A percentile compares a stretch with the other conserved stretches of the same genome.
These are phyloP conservation scores for Apostichopus japonicus DNA, from an alignment of 35 echinoderm and acorn worm genomes.

Conservation along the genomic window DNA sequence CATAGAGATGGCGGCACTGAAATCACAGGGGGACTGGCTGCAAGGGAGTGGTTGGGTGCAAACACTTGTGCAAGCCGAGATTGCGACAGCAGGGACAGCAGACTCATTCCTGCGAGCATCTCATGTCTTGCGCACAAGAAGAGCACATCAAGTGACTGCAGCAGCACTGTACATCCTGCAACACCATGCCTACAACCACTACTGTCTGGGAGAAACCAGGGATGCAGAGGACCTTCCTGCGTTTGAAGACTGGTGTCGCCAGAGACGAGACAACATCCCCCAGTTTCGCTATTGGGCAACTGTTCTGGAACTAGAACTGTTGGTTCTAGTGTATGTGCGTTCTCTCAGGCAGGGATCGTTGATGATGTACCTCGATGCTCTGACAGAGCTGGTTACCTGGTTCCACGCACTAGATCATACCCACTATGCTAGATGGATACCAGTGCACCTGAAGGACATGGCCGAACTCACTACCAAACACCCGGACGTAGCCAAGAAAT, in stretches of 20 bases:
- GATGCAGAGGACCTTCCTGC: neutral
- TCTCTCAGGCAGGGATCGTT: constrained; percentile 6
- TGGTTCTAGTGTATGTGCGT: neutral
- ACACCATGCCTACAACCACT: neutral
- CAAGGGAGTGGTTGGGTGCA: constrained; percentile 35
- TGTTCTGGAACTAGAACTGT: constrained; percentile 13
- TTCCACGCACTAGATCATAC: constrained; percentile 62
- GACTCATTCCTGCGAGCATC: neutral
- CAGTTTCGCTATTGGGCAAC: constrained; percentile 48
- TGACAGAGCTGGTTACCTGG: constrained; percentile 45
- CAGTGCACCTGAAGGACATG: constrained; percentile 70
- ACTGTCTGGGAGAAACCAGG: neutral
- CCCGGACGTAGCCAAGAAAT: constrained; percentile 22
- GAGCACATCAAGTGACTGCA: neutral
- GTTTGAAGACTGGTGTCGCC: neutral
- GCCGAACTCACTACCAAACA: constrained; percentile 20
- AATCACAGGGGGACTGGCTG: neutral
- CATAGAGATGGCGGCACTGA: constrained; percentile 35
- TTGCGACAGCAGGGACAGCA: constrained; percentile 23
- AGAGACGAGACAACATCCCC: neutral
- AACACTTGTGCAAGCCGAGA: neutral
- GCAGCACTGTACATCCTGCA: neutral
- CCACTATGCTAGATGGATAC: constrained; percentile 70
- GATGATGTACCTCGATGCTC: constrained; percentile 47
- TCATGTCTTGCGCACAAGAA: neutral